Percentiles rank a stretch among this genome's conserved stretches.
Evolutionary conservation across 2,888 invertebrate genomes (phyloP).

Genomic region (Plutella xylostella): DNA sequence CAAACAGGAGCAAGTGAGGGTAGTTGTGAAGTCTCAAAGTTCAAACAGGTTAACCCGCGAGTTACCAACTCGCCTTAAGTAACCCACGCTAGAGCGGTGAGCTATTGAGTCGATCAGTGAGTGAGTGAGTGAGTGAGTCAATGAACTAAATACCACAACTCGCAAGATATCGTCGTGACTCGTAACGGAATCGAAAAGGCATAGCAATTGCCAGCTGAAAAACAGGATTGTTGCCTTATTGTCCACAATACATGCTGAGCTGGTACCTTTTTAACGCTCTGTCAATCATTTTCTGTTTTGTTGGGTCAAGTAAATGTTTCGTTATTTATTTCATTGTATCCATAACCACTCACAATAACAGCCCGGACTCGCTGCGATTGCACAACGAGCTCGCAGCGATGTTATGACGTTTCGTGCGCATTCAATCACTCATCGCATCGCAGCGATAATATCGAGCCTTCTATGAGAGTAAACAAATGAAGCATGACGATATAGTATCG

Average conservation of each 20-base stretch:
- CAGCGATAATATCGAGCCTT: too few species aligned
- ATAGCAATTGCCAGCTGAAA: neutral
- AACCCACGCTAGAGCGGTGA: neutral
- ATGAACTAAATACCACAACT: neutral
- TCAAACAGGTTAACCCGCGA: slow-evolving; percentile 5
- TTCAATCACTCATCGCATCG: neutral
- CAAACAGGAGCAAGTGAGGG: too few species aligned
- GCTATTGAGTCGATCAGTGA: neutral
- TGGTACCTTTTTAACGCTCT: too few species aligned
- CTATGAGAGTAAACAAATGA: neutral
- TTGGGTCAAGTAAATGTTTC: too few species aligned
- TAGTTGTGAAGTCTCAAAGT: too few species aligned
- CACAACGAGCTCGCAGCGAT: too few species aligned
- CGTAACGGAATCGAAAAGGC: neutral
- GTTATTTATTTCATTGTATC: too few species aligned
- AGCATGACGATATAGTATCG: neutral
- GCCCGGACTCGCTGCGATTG: too few species aligned
- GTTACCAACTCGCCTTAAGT: slow-evolving; percentile 14
- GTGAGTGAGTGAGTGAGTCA: neutral
- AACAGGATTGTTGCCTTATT: neutral
- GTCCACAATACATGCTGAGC: neutral
- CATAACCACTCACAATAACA: too few species aligned
- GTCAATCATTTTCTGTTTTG: too few species aligned
- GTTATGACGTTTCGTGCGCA: too few species aligned
- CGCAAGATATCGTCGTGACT: neutral